phyloP scores from a whole-genome alignment of 2,113 vertebrate species.

The Vanacampus margaritifer region DNA sequence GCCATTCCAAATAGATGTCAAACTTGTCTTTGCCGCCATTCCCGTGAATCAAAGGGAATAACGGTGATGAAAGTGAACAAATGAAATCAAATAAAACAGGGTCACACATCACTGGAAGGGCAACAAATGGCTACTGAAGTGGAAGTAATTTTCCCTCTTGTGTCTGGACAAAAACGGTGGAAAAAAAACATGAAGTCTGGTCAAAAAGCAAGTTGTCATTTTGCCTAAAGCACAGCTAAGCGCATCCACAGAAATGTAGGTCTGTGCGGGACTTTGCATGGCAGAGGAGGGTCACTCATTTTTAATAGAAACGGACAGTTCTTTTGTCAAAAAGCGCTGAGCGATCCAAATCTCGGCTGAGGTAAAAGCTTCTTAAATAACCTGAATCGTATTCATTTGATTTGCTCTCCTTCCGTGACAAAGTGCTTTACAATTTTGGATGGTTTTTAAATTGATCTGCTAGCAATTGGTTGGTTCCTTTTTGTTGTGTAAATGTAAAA shows the following conservation, averaged over 20 bases:
- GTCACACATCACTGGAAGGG: constrained; percentile 81
- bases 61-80: constrained; percentile 76
- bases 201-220: constrained; percentile 76
- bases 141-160: constrained; percentile 70
- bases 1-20: constrained; percentile 63
- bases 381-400: constrained; percentile 61
- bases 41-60: constrained; percentile 69
- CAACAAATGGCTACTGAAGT: constrained; percentile 75
- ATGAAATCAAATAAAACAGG: constrained; percentile 79
- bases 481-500: background rate
- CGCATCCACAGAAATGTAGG: constrained; percentile 66
- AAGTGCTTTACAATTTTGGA: background rate
- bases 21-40: constrained; percentile 50
- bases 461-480: constrained; percentile 2
- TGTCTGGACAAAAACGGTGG: constrained; percentile 62
- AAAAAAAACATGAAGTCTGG: constrained; percentile 66
- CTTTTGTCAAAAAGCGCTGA: constrained; percentile 76
- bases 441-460: constrained; percentile 25
- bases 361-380: constrained; percentile 51
- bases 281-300: constrained; percentile 61
- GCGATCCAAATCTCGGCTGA: constrained; percentile 49
- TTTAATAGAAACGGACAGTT: constrained; percentile 78
- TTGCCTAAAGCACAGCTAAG: constrained; percentile 73
- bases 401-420: constrained; percentile 19
- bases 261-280: constrained; percentile 63